phyloP scores from a whole-genome alignment of 2,888 invertebrate species.

The Cabera pusaria region DNA sequence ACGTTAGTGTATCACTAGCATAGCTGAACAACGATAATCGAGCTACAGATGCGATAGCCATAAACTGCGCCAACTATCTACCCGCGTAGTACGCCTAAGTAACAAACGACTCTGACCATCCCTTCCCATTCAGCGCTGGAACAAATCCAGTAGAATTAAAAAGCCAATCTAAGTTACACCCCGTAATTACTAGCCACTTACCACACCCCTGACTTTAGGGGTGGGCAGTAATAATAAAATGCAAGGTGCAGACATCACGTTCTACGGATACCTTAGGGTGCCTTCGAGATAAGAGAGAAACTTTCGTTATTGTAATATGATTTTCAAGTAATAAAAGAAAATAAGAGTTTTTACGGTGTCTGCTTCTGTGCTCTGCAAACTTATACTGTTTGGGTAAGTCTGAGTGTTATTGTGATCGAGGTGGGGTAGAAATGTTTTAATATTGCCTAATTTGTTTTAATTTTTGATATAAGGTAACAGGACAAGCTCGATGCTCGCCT shows the following conservation, averaged over 20 bases:
- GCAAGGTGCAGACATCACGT: slow-evolving; percentile 37
- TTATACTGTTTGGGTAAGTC: slow-evolving; percentile 9
- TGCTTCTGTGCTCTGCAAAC: slow-evolving; percentile 10
- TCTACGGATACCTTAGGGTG: slow-evolving; percentile 21
- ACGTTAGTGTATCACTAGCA: too few relatives aligned
- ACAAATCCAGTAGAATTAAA: slow-evolving; percentile 59
- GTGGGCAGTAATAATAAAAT: slow-evolving; percentile 54
- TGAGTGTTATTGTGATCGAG: slow-evolving; percentile 11
- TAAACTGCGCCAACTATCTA: neutral
- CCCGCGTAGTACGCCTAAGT: slow-evolving; percentile 16
- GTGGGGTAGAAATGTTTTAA: slow-evolving; percentile 8
- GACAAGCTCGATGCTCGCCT: too few relatives aligned
- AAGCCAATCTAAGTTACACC: slow-evolving; percentile 81
- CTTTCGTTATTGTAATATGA: slow-evolving; percentile 35
- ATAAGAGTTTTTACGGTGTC: slow-evolving; percentile 23
- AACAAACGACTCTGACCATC: slow-evolving; percentile 21
- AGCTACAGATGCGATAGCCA: too few relatives aligned
- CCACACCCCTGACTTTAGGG: slow-evolving; percentile 62
- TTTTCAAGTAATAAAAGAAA: slow-evolving; percentile 35
- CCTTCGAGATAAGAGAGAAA: slow-evolving; percentile 19
- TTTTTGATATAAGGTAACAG: too few relatives aligned
- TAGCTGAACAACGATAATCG: too few relatives aligned
- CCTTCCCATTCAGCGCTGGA: slow-evolving; percentile 20
- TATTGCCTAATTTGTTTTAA: too few relatives aligned
- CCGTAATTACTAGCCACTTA: slow-evolving; percentile 78